phyloP scores from a whole-genome alignment of 1,140 invertebrate genomes.

The Zaprionus nigranus region DNA sequence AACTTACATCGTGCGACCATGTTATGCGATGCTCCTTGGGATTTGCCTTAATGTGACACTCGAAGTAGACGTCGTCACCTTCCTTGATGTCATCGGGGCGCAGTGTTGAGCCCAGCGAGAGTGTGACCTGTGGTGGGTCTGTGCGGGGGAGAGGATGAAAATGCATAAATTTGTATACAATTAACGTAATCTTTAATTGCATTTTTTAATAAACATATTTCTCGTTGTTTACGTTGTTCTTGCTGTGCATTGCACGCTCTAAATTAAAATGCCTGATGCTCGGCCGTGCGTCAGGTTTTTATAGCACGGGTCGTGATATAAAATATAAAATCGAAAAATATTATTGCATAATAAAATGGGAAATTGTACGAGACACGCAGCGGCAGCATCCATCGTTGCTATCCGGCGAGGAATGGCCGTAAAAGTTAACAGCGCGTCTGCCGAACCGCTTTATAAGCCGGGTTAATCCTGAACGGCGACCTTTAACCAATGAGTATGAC shows the following conservation, averaged over 20 bases:
- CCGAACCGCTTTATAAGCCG: slow-evolving; percentile 67
- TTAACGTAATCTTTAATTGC: slow-evolving; percentile 61
- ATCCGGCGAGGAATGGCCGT: slow-evolving; percentile 46
- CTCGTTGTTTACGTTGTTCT: not conserved
- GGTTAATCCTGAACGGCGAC: slow-evolving; percentile 30
- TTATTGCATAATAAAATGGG: slow-evolving; percentile 76
- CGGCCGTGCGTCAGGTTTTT: slow-evolving; percentile 32
- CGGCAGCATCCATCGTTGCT: slow-evolving; percentile 24
- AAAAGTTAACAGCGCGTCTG: slow-evolving; percentile 75
- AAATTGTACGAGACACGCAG: slow-evolving; percentile 42
- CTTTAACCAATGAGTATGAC: slow-evolving; percentile 64
- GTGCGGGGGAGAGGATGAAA: slow-evolving; percentile 73
- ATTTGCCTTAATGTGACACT: slow-evolving; percentile 94
- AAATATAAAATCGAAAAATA: slow-evolving; percentile 79
- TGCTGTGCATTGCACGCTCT: slow-evolving; percentile 4
- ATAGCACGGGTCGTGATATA: slow-evolving; percentile 51
- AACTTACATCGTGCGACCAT: slow-evolving; percentile 94
- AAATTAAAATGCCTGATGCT: slow-evolving; percentile 51
- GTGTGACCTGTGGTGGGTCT: slow-evolving; percentile 94
- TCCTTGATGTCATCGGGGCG: slow-evolving; percentile 95
- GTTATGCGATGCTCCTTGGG: slow-evolving; percentile 92
- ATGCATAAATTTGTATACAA: slow-evolving; percentile 37
- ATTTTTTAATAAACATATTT: slow-evolving; percentile 68
- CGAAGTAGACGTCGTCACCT: slow-evolving; percentile 96
- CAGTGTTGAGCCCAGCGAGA: slow-evolving; percentile 93